These are phyloP conservation scores for Apodemus agrarius DNA, from an alignment of 2,797 vertebrate genomes.

Conservation along the genomic window DNA sequence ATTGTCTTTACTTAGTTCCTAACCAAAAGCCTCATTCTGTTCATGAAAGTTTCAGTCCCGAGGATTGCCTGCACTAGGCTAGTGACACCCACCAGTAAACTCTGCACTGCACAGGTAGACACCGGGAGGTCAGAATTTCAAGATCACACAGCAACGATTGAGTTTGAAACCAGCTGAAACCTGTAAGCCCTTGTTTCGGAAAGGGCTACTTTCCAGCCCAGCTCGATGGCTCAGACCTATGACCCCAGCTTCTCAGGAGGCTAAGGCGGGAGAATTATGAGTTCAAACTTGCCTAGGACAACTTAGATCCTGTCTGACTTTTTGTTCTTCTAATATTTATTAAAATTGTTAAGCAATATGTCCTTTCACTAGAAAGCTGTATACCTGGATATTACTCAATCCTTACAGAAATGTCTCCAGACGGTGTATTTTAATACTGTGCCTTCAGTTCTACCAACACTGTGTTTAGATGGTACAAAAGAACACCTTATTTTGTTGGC, in stretches of 20 bases:
- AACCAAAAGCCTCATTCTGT: slow-evolving; percentile 12
- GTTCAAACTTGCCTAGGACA: background rate
- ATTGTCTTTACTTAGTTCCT: background rate
- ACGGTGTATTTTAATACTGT: slow-evolving; percentile 30
- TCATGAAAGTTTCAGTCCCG: background rate
- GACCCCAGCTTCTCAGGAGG: background rate
- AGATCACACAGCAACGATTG: no score
- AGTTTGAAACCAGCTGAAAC: background rate
- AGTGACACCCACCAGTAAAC: background rate
- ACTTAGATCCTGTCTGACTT: background rate
- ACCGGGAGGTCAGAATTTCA: background rate
- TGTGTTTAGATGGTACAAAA: slow-evolving; percentile 4
- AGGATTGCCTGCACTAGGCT: no score
- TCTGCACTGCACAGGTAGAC: background rate
- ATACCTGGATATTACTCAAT: background rate
- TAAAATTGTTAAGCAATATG: background rate
- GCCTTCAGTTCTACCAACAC: slow-evolving; percentile 14
- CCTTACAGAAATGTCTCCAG: slow-evolving; percentile 37
- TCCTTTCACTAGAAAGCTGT: slow-evolving; percentile 38
- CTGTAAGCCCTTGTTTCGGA: background rate
- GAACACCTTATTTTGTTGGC: slow-evolving; percentile 49
- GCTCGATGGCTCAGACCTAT: background rate
- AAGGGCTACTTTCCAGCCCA: background rate
- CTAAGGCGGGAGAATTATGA: background rate
- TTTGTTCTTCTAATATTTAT: background rate